Evolutionary conservation across 1,140 invertebrate species (phyloP).

Genomic region (Drosophila nasuta): DNA sequence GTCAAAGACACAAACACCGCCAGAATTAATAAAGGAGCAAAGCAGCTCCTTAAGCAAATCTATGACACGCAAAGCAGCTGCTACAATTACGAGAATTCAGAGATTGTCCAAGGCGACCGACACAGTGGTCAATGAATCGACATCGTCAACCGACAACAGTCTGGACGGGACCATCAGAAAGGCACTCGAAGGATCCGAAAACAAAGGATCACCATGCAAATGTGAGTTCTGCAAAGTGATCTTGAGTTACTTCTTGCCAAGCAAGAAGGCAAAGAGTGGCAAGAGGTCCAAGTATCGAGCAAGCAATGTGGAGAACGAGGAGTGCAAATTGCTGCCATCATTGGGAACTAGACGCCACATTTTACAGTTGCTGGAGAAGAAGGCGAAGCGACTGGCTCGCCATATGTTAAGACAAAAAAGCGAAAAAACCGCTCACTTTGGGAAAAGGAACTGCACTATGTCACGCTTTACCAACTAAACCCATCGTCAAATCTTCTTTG

Average conservation of each 20-base stretch:
- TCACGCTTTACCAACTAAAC: too few relatives aligned
- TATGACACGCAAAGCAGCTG: constrained; percentile 25
- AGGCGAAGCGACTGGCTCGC: not conserved
- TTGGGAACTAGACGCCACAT: not conserved
- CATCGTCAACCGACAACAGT: not conserved
- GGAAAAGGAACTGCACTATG: too few relatives aligned
- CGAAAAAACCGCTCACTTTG: too few relatives aligned
- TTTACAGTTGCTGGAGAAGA: not conserved
- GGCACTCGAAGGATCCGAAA: not conserved
- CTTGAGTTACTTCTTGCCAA: constrained; percentile 13
- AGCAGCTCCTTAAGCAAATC: constrained; percentile 24
- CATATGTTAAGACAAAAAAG: not conserved
- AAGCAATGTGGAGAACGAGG: not conserved
- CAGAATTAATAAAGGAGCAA: not conserved
- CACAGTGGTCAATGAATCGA: not conserved
- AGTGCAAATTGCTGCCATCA: not conserved
- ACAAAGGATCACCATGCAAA: constrained; percentile 3
- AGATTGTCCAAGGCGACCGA: constrained; percentile 21
- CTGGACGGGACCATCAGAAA: not conserved
- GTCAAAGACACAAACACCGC: not conserved
- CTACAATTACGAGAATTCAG: constrained; percentile 41
- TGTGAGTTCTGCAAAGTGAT: constrained; percentile 38
- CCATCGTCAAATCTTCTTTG: too few relatives aligned
- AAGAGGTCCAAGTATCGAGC: constrained; percentile 2
- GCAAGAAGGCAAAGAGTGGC: not conserved